These are phyloP conservation scores for Rhadinocentrus ornatus DNA, from an alignment of 2,797 vertebrate genomes.

Conservation along the genomic window DNA sequence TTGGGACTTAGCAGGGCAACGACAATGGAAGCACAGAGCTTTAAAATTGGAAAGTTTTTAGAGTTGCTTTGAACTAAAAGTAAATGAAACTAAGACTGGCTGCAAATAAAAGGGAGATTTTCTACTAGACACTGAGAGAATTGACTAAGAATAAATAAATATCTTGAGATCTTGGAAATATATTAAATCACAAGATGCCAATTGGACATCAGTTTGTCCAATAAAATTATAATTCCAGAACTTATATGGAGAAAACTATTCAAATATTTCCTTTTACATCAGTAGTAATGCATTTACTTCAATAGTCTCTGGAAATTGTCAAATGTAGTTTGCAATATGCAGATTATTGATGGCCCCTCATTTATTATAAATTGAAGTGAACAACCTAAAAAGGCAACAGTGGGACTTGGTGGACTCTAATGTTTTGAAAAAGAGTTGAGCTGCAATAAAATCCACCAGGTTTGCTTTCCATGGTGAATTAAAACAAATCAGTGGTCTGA, in stretches of 20 bases:
- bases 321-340: slow-evolving; percentile 5
- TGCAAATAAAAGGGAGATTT: neutral
- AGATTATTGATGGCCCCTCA: slow-evolving; percentile 24
- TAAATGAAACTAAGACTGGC: neutral
- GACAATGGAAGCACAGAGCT: neutral
- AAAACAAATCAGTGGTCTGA: slow-evolving; percentile 70
- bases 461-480: slow-evolving; percentile 76
- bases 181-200: slow-evolving; percentile 1
- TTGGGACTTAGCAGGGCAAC: neutral
- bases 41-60: neutral
- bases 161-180: neutral
- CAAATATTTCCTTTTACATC: slow-evolving; percentile 2
- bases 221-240: slow-evolving; percentile 20
- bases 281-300: neutral
- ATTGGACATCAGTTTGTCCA: slow-evolving; percentile 25
- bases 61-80: too few species aligned
- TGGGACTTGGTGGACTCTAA: slow-evolving; percentile 61
- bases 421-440: slow-evolving; percentile 76
- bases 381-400: slow-evolving; percentile 67
- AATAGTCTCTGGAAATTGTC: neutral
- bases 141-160: neutral
- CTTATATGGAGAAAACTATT: neutral
- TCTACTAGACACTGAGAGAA: neutral
- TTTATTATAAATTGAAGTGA: slow-evolving; percentile 56
- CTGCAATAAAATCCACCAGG: slow-evolving; percentile 71